A percentile compares a stretch with the other conserved stretches of the same genome.
These are phyloP conservation scores for Heliconius hermathena DNA, from an alignment of 1,140 invertebrate genomes.

Conservation along the genomic window DNA sequence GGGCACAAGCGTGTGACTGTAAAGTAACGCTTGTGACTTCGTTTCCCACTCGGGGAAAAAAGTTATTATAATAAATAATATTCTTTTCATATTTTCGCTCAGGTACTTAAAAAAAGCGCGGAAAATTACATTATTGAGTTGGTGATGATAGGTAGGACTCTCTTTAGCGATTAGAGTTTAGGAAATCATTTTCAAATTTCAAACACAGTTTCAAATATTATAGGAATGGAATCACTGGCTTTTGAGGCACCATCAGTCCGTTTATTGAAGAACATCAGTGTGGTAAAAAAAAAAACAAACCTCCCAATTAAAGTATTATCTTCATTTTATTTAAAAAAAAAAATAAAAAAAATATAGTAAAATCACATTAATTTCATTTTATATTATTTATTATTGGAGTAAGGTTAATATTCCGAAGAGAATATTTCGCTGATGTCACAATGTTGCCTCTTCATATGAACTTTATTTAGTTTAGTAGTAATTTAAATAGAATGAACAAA, in stretches of 20 bases:
- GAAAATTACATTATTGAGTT: too few species aligned
- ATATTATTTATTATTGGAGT: not conserved
- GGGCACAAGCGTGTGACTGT: too few species aligned
- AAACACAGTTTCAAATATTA: too few species aligned
- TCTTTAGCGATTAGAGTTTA: too few species aligned
- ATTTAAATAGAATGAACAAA: slow-evolving; percentile 31
- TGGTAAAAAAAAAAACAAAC: slow-evolving; percentile 48
- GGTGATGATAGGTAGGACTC: too few species aligned
- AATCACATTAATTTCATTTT: not conserved
- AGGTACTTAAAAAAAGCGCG: too few species aligned
- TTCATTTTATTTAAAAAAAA: not conserved
- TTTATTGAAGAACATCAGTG: slow-evolving; percentile 85
- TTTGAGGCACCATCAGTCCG: slow-evolving; percentile 91
- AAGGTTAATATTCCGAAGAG: slow-evolving; percentile 17
- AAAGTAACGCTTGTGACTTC: not conserved
- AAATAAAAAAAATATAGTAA: not conserved
- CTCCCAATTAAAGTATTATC: slow-evolving; percentile 15
- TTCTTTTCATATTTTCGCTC: too few species aligned
- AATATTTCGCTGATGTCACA: slow-evolving; percentile 25
- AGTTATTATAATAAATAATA: too few species aligned
- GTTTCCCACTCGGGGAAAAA: not conserved
- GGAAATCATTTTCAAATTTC: too few species aligned
- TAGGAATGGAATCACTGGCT: slow-evolving; percentile 82
- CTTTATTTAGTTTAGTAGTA: slow-evolving; percentile 41
- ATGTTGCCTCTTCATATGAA: slow-evolving; percentile 38